Conservation (phyloP, 2,888 invertebrate species). For the Mythimna ferrago region DNA sequence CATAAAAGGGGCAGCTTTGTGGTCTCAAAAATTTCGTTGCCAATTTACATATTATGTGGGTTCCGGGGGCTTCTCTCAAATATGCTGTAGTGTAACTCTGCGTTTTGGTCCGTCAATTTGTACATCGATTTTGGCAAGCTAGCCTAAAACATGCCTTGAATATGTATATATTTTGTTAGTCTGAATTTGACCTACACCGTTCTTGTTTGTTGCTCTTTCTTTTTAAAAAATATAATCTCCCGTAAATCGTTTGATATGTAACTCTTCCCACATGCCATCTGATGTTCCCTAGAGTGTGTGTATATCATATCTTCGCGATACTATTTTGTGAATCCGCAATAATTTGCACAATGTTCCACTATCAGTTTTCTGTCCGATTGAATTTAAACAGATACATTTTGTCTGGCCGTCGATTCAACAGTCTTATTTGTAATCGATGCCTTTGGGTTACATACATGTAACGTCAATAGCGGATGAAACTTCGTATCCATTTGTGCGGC, state of each 20-base stretch:
- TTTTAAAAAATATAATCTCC: not conserved
- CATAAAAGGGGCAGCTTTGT: constrained; percentile 46
- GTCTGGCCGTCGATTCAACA: constrained; percentile 40
- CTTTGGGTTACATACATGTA: constrained; percentile 29
- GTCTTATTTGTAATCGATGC: constrained; percentile 33
- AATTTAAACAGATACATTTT: constrained; percentile 62
- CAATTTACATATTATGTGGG: constrained; percentile 33
- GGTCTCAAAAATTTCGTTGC: constrained; percentile 44
- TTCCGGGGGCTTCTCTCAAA: constrained; percentile 12
- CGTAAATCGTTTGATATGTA: not conserved
- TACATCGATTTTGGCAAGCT: constrained; percentile 8
- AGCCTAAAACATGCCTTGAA: not conserved
- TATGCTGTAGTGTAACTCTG: not conserved
- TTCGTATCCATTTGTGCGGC: constrained; percentile 9
- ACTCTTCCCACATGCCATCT: not conserved
- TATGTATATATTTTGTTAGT: not conserved
- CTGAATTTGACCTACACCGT: not conserved
- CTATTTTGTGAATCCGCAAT: constrained; percentile 24
- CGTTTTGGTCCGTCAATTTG: constrained; percentile 1
- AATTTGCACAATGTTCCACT: constrained; percentile 54
- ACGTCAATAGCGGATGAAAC: constrained; percentile 30
- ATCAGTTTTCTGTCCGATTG: constrained; percentile 67
- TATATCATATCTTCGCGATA: constrained; percentile 19
- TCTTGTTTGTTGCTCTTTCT: not conserved
- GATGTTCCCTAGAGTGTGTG: constrained; percentile 31